phyloP scores from a whole-genome alignment of 2,113 vertebrate species.

The Elephantulus edwardii region DNA sequence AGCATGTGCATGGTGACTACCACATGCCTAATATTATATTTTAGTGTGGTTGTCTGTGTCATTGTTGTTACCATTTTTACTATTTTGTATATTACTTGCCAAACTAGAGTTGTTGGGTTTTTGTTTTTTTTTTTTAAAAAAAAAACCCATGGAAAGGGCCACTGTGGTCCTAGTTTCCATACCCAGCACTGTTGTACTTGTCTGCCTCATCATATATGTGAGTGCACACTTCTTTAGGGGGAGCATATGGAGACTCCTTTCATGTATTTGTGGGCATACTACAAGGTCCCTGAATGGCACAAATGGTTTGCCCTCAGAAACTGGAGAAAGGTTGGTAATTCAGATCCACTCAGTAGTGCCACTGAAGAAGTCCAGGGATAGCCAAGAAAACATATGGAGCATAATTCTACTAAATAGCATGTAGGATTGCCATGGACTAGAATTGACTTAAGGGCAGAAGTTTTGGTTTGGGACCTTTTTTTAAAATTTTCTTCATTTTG shows the following conservation, averaged over 20 bases:
- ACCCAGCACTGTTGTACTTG: too few relatives aligned
- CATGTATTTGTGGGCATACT: background rate
- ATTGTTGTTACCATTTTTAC: background rate
- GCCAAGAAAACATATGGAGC: background rate
- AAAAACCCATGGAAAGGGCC: background rate
- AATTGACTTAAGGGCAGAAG: background rate
- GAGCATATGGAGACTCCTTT: background rate
- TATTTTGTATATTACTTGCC: background rate
- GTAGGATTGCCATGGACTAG: background rate
- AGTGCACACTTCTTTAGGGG: background rate
- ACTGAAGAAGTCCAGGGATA: too few relatives aligned
- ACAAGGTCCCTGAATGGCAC: too few relatives aligned
- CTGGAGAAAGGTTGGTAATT: too few relatives aligned
- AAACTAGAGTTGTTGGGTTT: too few relatives aligned
- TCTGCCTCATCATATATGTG: background rate
- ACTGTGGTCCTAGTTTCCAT: background rate
- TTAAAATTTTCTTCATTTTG: slow-evolving; percentile 25
- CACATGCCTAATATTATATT: background rate
- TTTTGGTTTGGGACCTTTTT: background rate
- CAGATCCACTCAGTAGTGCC: too few relatives aligned
- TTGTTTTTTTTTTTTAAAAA: too few relatives aligned
- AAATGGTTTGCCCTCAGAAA: too few relatives aligned
- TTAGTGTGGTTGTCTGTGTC: background rate
- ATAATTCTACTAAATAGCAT: background rate
- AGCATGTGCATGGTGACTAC: background rate